Evolutionary conservation across 2,797 vertebrate genomes (phyloP).

Genomic region (Sebastes wilsoni): DNA sequence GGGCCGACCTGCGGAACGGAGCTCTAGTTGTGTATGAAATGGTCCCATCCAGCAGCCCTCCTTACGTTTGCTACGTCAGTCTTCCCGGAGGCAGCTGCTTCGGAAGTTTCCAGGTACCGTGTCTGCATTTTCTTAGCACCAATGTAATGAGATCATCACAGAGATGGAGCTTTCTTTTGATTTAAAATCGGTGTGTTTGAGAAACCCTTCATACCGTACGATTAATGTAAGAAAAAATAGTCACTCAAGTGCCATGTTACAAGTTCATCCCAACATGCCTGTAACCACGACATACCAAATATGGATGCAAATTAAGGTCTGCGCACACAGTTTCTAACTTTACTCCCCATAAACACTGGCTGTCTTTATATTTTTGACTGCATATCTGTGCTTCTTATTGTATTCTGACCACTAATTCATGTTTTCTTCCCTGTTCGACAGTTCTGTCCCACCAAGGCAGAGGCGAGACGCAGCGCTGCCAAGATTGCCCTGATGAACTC

Average conservation of each 20-base stretch:
- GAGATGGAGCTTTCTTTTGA: neutral
- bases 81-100: constrained; percentile 97
- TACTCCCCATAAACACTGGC: neutral
- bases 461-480: constrained; percentile 93
- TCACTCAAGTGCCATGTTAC: neutral
- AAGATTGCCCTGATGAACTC: constrained; percentile 99
- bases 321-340: neutral
- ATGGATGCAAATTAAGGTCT: neutral
- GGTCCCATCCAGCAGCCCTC: constrained; percentile 94
- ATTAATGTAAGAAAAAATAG: neutral
- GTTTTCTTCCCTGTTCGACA: constrained; percentile 58
- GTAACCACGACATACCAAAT: neutral
- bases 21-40: constrained; percentile 98
- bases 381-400: neutral
- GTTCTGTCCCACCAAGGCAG: constrained; percentile 97
- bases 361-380: neutral
- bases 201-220: neutral
- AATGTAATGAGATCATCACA: neutral
- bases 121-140: neutral
- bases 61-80: constrained; percentile 96
- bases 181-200: neutral
- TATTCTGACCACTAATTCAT: constrained; percentile 5
- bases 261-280: neutral
- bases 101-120: constrained; percentile 94
- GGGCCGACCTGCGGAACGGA: constrained; percentile 94